Percentiles rank a stretch among this genome's conserved stretches.
phyloP scores from a whole-genome alignment of 1,140 invertebrate species.

The Muscidifurax raptorellus region DNA sequence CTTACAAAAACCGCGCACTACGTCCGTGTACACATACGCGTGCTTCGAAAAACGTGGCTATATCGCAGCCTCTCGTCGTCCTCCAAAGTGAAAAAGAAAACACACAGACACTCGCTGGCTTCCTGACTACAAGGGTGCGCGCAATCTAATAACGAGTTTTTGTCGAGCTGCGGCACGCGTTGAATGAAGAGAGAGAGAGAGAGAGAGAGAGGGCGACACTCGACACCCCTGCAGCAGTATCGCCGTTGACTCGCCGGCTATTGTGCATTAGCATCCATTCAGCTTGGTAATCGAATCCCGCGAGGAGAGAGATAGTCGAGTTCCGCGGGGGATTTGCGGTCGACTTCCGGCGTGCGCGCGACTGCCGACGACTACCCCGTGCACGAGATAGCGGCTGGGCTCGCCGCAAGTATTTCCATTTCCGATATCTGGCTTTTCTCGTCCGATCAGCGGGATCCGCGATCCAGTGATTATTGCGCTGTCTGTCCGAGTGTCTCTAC shows the following conservation, averaged over 20 bases:
- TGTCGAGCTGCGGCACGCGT: conserved; percentile 58
- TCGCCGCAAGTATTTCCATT: conserved; percentile 44
- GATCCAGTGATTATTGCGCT: neutral
- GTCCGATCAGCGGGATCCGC: neutral
- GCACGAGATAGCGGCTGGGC: conserved; percentile 13
- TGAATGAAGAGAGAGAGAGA: neutral
- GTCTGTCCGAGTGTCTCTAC: neutral
- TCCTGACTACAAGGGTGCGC: conserved; percentile 54
- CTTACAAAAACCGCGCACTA: neutral
- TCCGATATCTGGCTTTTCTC: conserved; percentile 12
- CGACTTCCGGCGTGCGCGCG: conserved; percentile 65
- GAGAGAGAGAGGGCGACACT: conserved; percentile 50
- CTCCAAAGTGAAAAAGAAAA: conserved; percentile 48
- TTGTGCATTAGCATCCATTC: conserved; percentile 77
- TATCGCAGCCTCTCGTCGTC: neutral
- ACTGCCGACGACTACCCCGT: conserved; percentile 37
- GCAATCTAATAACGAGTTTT: conserved; percentile 75
- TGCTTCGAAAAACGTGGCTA: neutral
- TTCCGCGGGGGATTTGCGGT: conserved; percentile 73
- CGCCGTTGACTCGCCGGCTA: conserved; percentile 53
- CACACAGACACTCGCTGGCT: conserved; percentile 43
- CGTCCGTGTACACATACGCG: too few relatives aligned
- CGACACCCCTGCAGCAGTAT: conserved; percentile 8
- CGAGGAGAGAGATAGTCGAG: conserved; percentile 68
- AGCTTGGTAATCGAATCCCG: conserved; percentile 73